Percentiles rank a stretch among this genome's conserved stretches.
These are phyloP conservation scores for Amblyjoppa fuscipennis DNA, from an alignment of 2,888 invertebrate species.

Conservation along the genomic window DNA sequence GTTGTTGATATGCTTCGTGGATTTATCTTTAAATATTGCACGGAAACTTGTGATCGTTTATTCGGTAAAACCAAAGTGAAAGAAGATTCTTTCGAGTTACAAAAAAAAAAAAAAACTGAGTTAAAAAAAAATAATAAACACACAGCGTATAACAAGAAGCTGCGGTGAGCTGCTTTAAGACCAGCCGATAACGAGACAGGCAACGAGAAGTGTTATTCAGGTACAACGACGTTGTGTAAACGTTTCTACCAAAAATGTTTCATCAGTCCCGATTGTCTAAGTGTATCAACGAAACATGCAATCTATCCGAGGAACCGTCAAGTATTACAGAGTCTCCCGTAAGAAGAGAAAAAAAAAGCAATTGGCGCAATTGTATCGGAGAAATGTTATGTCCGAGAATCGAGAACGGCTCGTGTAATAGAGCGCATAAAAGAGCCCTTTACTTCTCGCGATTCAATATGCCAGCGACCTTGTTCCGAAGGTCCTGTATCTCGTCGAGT, in stretches of 20 bases:
- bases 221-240: conserved; percentile 9
- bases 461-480: conserved; percentile 70
- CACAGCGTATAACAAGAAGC: conserved; percentile 24
- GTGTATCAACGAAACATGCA: conserved; percentile 59
- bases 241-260: conserved; percentile 23
- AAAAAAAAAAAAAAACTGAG: not conserved
- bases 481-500: conserved; percentile 68
- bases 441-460: conserved; percentile 58
- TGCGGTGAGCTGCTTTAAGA: not conserved
- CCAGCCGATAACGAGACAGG: not conserved
- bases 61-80: conserved; percentile 31
- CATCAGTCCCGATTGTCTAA: conserved; percentile 8
- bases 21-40: conserved; percentile 55
- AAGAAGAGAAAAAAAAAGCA: not conserved
- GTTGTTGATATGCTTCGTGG: conserved; percentile 19
- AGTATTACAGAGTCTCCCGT: conserved; percentile 44
- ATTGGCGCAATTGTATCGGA: not conserved
- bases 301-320: conserved; percentile 61
- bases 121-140: not conserved
- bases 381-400: not conserved
- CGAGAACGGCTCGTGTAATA: not conserved
- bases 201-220: conserved; percentile 24
- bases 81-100: not conserved
- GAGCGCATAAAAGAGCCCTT: not conserved
- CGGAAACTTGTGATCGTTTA: conserved; percentile 38